Evolutionary conservation across 2,888 invertebrate species (phyloP), one percentile per base, ranked within the genome.

Genomic region (Phortica magna): DNA sequence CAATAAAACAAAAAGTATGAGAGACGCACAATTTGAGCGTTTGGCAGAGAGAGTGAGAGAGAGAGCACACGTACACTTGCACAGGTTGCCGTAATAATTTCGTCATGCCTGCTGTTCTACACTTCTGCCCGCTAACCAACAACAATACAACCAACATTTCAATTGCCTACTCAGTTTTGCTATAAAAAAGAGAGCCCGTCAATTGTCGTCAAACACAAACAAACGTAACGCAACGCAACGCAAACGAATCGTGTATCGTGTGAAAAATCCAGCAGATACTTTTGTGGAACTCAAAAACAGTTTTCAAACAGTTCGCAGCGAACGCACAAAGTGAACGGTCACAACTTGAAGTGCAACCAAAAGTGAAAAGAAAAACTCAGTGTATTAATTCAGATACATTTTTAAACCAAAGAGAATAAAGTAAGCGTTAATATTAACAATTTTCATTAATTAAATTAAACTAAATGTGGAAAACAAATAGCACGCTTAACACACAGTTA

Each of bases 271-370:
- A 88, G 85, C 82, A 76, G 80, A 74, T 78, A 83, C 80, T 81
- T 77, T 73, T 68, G 74, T 77, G 64, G 65, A 81, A 76, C 76
- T 71, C 77, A 19, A 43, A 3, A 6, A 17, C 1, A 5, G n/a
- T 67, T 2, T n/a, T n/a, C n/a, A 77, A 82, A 82, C 89, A 90
- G 90, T 89, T 88, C 84, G 83, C 77, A 82, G 78, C 83, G 81
- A 90, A 79, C 82, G 82, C 83, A 83, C 89, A 84, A 85, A 88
- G 81, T 79, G 86, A 83, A 83, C 81, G 83, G 83, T 82, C 82
- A 76, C 14, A 55, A 48, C 7, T 55, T 72, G n/a, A 41, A 41
- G 59, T 7, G 14, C 41, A 48, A 17, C 55, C 9, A 55, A 71
- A 65, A 39, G 4, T n/a, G 43, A 48, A 70, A 19, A 42, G 14